Evolutionary conservation across 2,888 invertebrate species (phyloP).

Genomic region (Acrocera orbiculus): DNA sequence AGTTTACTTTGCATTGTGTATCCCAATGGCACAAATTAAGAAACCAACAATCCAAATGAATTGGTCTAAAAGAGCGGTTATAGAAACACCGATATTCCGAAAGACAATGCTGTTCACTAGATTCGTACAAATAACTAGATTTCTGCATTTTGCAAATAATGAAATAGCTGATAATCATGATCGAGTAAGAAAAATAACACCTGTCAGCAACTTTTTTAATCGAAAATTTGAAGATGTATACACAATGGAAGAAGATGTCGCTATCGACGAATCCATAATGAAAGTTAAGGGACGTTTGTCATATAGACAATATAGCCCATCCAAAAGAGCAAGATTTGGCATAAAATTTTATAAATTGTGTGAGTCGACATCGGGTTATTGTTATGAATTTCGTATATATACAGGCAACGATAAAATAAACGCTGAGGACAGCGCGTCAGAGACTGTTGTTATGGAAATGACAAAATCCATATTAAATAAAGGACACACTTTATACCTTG

Average conservation of each 20-base stretch:
- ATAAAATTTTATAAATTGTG: slow-evolving; percentile 5
- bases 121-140: background rate
- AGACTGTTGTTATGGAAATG: slow-evolving; percentile 2
- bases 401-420: background rate
- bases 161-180: background rate
- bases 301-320: slow-evolving; percentile 1
- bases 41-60: slow-evolving; percentile 1
- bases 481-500: slow-evolving; percentile 1
- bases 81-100: background rate
- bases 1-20: no score
- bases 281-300: slow-evolving; percentile 1
- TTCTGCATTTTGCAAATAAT: slow-evolving; percentile 2
- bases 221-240: background rate
- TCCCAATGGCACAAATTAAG: background rate
- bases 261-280: slow-evolving; percentile 2
- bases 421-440: background rate
- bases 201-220: slow-evolving; percentile 1
- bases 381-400: slow-evolving; percentile 2
- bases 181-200: background rate
- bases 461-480: background rate
- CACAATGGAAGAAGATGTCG: background rate
- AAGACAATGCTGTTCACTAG: background rate
- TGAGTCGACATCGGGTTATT: slow-evolving; percentile 3
- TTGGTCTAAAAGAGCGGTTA: slow-evolving; percentile 1
- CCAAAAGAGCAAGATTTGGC: slow-evolving; percentile 2